Evolutionary conservation across 2,113 vertebrate genomes (phyloP).

Genomic region (Chionodraco myersi): DNA sequence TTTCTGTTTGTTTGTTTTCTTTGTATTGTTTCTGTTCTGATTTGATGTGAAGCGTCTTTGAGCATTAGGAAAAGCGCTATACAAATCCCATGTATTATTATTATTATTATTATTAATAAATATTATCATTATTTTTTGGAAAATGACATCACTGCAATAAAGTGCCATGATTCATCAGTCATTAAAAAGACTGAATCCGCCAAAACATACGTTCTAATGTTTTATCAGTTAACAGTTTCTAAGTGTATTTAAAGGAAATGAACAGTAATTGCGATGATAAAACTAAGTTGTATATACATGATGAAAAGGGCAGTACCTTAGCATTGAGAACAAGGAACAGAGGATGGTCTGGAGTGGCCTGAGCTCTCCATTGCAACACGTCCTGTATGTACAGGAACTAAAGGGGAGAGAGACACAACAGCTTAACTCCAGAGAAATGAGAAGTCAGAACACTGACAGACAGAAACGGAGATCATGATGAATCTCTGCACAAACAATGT

Average conservation of each 20-base stretch:
- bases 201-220: background rate
- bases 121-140: too few relatives aligned
- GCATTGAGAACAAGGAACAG: slow-evolving; percentile 93
- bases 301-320: slow-evolving; percentile 84
- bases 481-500: background rate
- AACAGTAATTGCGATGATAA: background rate
- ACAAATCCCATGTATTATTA: too few relatives aligned
- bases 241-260: background rate
- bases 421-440: slow-evolving; percentile 42
- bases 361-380: slow-evolving; percentile 95
- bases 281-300: background rate
- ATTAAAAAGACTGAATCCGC: background rate
- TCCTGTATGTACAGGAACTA: slow-evolving; percentile 96
- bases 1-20: too few relatives aligned
- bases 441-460: background rate
- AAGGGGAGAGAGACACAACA: slow-evolving; percentile 28
- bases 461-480: background rate
- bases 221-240: background rate
- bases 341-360: slow-evolving; percentile 94
- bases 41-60: too few relatives aligned
- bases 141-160: background rate
- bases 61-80: too few relatives aligned
- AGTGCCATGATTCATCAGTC: background rate
- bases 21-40: too few relatives aligned
- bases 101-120: too few relatives aligned